Evolutionary conservation across 2,797 vertebrate genomes (phyloP).

Genomic region (Microctenopoma lineatum): DNA sequence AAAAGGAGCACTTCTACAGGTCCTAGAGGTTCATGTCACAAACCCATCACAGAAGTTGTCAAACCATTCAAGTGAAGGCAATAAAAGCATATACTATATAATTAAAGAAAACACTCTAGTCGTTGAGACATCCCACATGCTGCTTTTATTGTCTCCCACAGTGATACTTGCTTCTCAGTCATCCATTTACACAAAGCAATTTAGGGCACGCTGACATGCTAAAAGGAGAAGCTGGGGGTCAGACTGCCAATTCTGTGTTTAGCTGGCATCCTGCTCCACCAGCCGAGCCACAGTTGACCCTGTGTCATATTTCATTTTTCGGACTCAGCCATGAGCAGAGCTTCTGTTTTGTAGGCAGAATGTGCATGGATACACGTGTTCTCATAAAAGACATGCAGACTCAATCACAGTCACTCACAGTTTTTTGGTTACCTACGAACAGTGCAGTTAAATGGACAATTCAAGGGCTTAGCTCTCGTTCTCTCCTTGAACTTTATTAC

Average conservation of each 20-base stretch:
- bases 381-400: background rate
- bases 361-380: background rate
- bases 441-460: constrained; percentile 54
- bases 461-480: constrained; percentile 52
- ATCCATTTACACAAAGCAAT: background rate
- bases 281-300: background rate
- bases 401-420: background rate
- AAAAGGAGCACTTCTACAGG: background rate
- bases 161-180: background rate
- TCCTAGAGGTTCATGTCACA: background rate
- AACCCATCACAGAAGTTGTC: background rate
- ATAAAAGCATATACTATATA: background rate
- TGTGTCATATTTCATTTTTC: no score
- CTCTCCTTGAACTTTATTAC: constrained; percentile 77
- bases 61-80: background rate
- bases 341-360: background rate
- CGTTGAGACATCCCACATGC: background rate
- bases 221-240: background rate
- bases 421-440: constrained; percentile 7
- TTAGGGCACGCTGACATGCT: constrained; percentile 1
- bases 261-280: background rate
- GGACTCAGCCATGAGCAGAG: no score
- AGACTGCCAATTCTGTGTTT: background rate
- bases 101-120: background rate
- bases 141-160: background rate